A percentile compares a stretch with the other conserved stretches of the same genome.
Conservation (phyloP, 2,797 vertebrate species). For the Anguilla obscura region DNA sequence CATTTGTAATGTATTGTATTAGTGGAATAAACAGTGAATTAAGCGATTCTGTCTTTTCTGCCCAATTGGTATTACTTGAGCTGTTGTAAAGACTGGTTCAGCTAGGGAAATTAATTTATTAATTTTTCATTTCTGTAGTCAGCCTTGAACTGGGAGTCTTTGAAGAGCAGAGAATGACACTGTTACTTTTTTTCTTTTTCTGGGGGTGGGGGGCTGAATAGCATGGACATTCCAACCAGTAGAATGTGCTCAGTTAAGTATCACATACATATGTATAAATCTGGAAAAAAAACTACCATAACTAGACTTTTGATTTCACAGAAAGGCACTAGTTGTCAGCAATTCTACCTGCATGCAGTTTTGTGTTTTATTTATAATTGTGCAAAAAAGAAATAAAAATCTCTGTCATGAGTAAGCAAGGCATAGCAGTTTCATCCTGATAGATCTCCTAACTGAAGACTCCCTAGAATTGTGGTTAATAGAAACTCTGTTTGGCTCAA, state of each 20-base stretch:
- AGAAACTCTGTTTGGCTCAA: conserved; percentile 18
- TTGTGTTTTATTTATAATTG: conserved; percentile 9
- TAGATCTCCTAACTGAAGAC: conserved; percentile 15
- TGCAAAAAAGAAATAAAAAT: conserved; percentile 12
- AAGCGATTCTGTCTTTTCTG: not conserved
- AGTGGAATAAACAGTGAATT: conserved; percentile 2
- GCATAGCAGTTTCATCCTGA: conserved; percentile 17
- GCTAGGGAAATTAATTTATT: not conserved
- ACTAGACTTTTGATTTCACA: conserved; percentile 15
- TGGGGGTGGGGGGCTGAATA: not conserved
- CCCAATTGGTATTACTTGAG: not conserved
- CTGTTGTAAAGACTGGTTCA: not conserved
- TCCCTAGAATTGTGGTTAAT: not conserved
- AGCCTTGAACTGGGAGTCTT: not conserved
- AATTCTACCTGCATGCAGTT: conserved; percentile 25
- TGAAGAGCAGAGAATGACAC: too few relatives aligned
- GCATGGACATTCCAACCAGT: conserved; percentile 17
- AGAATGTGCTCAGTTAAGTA: conserved; percentile 15
- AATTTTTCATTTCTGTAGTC: not conserved
- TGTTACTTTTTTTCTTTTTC: not conserved
- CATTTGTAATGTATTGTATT: conserved; percentile 6
- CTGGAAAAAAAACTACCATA: not conserved
- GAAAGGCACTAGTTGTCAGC: conserved; percentile 23
- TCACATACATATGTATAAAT: conserved; percentile 6
- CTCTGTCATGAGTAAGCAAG: conserved; percentile 13